Conservation (phyloP, 2,888 invertebrate genomes). For the Trichopoda pennipes region DNA sequence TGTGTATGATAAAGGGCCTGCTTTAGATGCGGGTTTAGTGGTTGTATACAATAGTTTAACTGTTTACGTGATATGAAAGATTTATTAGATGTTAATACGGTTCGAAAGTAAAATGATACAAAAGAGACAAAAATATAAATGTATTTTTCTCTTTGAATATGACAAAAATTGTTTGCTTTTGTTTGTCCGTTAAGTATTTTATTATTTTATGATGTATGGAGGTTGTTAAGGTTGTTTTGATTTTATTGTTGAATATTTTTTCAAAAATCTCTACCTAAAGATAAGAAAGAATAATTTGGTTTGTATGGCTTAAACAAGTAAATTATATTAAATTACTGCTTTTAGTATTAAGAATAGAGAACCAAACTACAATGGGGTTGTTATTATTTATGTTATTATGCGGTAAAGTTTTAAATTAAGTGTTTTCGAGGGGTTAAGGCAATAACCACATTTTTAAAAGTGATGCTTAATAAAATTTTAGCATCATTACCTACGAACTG, state of each 20-base stretch:
- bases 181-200: too few species aligned
- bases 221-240: conserved; percentile 14
- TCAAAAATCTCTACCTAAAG: conserved; percentile 34
- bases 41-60: conserved; percentile 61
- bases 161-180: too few species aligned
- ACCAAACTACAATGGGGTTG: neutral
- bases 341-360: neutral
- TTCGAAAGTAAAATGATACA: neutral
- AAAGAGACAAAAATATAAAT: neutral
- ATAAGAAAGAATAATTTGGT: conserved; percentile 54
- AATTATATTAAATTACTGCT: conserved; percentile 56
- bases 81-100: conserved; percentile 63
- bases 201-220: neutral
- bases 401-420: too few species aligned
- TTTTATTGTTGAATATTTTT: conserved; percentile 3
- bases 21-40: conserved; percentile 57
- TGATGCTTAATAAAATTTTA: too few species aligned
- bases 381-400: too few species aligned
- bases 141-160: neutral
- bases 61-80: conserved; percentile 66
- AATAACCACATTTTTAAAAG: too few species aligned
- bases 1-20: conserved; percentile 28
- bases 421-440: too few species aligned
- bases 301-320: conserved; percentile 54
- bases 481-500: too few species aligned